Evolutionary conservation across 1,140 invertebrate genomes (phyloP).

Genomic region (Bursaphelenchus mucronatus): DNA sequence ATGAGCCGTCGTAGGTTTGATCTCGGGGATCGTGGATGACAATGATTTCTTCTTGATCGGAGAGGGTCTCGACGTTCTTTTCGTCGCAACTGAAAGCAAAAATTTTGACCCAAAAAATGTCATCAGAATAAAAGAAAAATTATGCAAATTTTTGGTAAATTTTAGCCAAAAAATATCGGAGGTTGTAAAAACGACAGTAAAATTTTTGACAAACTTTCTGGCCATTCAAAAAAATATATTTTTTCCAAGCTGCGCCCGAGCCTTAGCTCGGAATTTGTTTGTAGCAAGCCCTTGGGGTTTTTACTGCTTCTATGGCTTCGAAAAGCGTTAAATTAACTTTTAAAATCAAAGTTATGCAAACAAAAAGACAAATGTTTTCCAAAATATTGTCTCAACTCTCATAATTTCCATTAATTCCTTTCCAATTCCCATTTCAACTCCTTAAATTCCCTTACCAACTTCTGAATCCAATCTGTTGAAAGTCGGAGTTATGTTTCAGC

Average conservation of each 20-base stretch:
- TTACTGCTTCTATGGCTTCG: too few relatives aligned
- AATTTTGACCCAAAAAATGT: background rate
- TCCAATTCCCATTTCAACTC: too few relatives aligned
- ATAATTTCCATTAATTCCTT: too few relatives aligned
- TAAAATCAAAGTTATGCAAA: too few relatives aligned
- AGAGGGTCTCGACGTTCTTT: conserved; percentile 53
- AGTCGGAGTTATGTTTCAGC: conserved; percentile 59
- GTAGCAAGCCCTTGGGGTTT: too few relatives aligned
- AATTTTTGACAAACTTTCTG: background rate
- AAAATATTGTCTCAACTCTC: too few relatives aligned
- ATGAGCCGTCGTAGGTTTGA: conserved; percentile 34
- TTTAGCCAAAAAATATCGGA: conserved; percentile 6
- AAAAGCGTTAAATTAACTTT: too few relatives aligned
- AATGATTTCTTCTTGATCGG: conserved; percentile 53
- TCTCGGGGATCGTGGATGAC: conserved; percentile 34
- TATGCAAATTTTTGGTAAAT: conserved; percentile 29
- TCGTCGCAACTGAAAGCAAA: conserved; percentile 49
- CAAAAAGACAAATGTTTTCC: too few relatives aligned
- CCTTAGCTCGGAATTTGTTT: too few relatives aligned
- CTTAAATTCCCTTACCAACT: conserved; percentile 38
- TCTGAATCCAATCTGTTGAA: conserved; percentile 60
- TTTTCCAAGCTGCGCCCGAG: too few relatives aligned
- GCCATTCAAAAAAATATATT: too few relatives aligned
- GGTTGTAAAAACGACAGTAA: background rate
- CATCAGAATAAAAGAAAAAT: conserved; percentile 14